Percentiles rank a stretch among this genome's conserved stretches.
Evolutionary conservation across 2,888 invertebrate genomes (phyloP).

Genomic region (Amblyteles armatorius): DNA sequence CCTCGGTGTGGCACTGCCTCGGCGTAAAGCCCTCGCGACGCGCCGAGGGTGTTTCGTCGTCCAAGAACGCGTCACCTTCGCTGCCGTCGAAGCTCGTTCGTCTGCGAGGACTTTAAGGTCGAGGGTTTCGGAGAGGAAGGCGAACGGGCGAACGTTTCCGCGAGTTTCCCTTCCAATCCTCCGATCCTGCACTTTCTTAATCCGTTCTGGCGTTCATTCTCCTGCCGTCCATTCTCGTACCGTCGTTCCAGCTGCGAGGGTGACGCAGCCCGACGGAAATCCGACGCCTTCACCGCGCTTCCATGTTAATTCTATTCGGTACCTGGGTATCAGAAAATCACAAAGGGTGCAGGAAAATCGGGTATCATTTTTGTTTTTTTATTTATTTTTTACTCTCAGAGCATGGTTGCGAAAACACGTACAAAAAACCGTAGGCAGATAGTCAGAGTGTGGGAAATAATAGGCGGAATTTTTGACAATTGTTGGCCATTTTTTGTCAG

Average conservation of each 20-base stretch:
- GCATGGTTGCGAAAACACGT: too few relatives aligned
- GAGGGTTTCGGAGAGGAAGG: not conserved
- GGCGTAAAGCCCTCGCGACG: constrained; percentile 30
- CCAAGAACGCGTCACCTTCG: constrained; percentile 34
- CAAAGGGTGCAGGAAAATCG: not conserved
- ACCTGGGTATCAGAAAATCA: not conserved
- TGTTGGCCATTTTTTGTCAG: too few relatives aligned
- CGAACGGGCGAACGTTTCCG: not conserved
- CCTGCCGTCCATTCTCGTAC: not conserved
- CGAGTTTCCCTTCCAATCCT: constrained; percentile 8
- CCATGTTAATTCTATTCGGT: not conserved
- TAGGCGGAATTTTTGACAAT: too few relatives aligned
- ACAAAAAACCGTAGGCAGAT: too few relatives aligned
- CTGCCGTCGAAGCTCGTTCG: constrained; percentile 39
- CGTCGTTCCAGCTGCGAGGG: not conserved
- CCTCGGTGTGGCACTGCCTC: constrained; percentile 43
- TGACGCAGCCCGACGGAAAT: not conserved
- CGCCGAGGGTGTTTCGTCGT: constrained; percentile 14
- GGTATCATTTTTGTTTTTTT: not conserved
- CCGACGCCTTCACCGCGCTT: not conserved
- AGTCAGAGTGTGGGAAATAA: too few relatives aligned
- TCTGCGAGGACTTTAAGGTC: constrained; percentile 35
- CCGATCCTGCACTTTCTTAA: constrained; percentile 34
- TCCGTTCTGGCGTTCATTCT: constrained; percentile 27
- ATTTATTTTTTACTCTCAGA: too few relatives aligned